Conservation (phyloP, 1,140 invertebrate species). For the Lordiphosa stackelbergi region DNA sequence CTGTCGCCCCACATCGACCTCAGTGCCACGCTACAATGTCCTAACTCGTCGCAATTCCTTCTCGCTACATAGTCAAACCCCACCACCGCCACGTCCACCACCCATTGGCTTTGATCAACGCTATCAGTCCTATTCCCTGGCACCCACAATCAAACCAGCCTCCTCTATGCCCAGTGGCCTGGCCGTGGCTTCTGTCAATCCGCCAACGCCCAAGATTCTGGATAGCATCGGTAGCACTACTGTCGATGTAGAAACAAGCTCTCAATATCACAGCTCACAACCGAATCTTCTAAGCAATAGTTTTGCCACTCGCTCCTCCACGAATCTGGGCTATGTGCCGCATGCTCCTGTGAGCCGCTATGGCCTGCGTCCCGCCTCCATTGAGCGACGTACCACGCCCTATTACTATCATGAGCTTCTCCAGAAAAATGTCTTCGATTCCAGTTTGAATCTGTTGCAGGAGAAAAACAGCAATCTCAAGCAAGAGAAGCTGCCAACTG, state of each 20-base stretch:
- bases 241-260: constrained; percentile 13
- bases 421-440: constrained; percentile 71
- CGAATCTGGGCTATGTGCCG: constrained; percentile 34
- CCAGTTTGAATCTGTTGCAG: constrained; percentile 67
- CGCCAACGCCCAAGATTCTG: constrained; percentile 6
- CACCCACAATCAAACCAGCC: constrained; percentile 64
- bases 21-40: constrained; percentile 65
- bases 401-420: constrained; percentile 76
- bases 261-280: constrained; percentile 70
- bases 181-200: constrained; percentile 19
- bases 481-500: constrained; percentile 36
- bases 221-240: constrained; percentile 20
- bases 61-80: constrained; percentile 39
- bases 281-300: constrained; percentile 62
- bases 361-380: constrained; percentile 45
- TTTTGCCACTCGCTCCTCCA: constrained; percentile 28
- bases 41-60: constrained; percentile 49
- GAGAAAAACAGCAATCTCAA: constrained; percentile 58
- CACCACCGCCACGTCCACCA: constrained; percentile 70
- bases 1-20: constrained; percentile 64
- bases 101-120: constrained; percentile 42
- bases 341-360: constrained; percentile 28
- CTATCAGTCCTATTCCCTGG: constrained; percentile 55
- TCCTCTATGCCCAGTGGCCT: constrained; percentile 71
- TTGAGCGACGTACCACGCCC: constrained; percentile 68